Percentiles rank a stretch among this genome's conserved stretches.
Conservation (phyloP, 2,888 invertebrate genomes). For the Bimastos eiseni region DNA sequence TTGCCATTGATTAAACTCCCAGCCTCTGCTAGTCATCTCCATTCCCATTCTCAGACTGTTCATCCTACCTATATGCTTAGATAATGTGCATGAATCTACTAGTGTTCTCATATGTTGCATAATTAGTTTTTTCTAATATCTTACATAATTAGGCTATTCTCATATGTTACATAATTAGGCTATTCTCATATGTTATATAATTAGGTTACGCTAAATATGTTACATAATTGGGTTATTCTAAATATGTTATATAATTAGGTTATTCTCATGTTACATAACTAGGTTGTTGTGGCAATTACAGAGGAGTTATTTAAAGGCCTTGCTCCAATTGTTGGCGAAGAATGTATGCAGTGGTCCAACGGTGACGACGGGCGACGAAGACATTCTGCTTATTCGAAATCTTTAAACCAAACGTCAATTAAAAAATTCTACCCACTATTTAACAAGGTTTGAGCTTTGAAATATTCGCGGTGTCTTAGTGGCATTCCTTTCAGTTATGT, state of each 20-base stretch:
- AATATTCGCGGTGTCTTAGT: not conserved
- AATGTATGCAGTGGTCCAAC: not conserved
- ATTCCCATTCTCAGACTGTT: too few relatives aligned
- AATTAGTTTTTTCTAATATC: too few relatives aligned
- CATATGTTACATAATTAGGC: too few relatives aligned
- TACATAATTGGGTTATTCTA: too few relatives aligned
- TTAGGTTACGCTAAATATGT: too few relatives aligned
- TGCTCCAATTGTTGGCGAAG: not conserved
- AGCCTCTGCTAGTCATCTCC: too few relatives aligned
- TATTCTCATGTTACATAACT: not conserved
- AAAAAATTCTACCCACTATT: not conserved
- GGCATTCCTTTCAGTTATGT: not conserved
- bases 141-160: too few relatives aligned
- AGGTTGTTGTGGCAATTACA: not conserved
- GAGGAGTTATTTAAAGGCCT: not conserved
- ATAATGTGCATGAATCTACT: too few relatives aligned
- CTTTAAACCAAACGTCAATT: not conserved
- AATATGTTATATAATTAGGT: not conserved
- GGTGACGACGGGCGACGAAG: not conserved
- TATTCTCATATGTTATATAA: too few relatives aligned
- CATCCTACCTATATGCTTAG: too few relatives aligned
- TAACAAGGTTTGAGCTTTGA: not conserved
- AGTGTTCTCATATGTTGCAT: too few relatives aligned
- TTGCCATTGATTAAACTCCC: too few relatives aligned
- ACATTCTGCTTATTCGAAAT: slow-evolving; percentile 5